Evolutionary conservation across 2,888 invertebrate genomes (phyloP), one percentile per base, ranked within the genome.

Genomic region (Camponotus fellah): DNA sequence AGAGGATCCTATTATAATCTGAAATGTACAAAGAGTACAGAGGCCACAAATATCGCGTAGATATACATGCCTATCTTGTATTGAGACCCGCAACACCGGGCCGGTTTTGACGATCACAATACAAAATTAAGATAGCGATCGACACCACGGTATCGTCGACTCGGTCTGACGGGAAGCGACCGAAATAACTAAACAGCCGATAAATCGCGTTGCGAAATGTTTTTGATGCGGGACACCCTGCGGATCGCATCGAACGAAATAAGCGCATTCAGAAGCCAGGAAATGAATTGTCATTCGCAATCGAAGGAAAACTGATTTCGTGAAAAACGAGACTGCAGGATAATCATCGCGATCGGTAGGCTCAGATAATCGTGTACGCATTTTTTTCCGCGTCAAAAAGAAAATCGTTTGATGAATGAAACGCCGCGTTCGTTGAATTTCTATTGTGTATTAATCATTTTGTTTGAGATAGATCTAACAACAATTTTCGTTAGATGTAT

Each of bases 41-140:
- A 46, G 86, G 84, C 62, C 68, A 68, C 49, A 49, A 86, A 66
- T 82, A 87, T 90, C 86, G 75, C 76, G 69, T 85, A 72, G 83
- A 62, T 83, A 65, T 69, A 72, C 66, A 69, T 71, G 68, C 46
- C 83, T 82, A 81, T 86, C 72, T 26, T 69, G 62, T 82, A 76
- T 84, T 81, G 49, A 72, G 71, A 72, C 56, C 49, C n/a, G 17
- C 53, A 65, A 80, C 71, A 71, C 85, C 83, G 82, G 86, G 83
- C 66, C 89, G 88, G 86, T 90, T 91, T 87, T 90, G 88, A 86
- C 88, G 91, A 86, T 89, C 87, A 93, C 93, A 93, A 93, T 93
- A 88, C 86, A 89, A 93, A 93, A 93, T 93, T 92, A 92, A 93
- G 93, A 93, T 93, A 93, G 90, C 87, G 91, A 93, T 93, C 92